Evolutionary conservation across 2,797 vertebrate genomes (phyloP).

Genomic region (Sebastes jordani): DNA sequence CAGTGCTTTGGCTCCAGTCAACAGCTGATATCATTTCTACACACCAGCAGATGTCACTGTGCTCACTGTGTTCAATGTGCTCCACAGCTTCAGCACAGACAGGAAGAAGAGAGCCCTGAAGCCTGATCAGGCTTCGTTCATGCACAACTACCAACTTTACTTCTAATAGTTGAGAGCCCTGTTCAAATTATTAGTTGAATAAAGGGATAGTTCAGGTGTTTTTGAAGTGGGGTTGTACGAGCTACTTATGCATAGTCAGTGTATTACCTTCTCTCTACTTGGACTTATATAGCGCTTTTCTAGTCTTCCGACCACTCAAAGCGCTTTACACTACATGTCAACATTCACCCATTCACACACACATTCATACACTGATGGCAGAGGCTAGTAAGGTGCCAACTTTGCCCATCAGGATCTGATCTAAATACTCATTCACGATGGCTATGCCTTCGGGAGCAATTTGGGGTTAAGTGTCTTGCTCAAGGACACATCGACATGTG

Average conservation of each 20-base stretch:
- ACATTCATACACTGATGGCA: too few relatives aligned
- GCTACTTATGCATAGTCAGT: neutral
- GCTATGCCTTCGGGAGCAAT: too few relatives aligned
- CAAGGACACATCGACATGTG: too few relatives aligned
- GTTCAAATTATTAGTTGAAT: neutral
- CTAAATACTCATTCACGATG: too few relatives aligned
- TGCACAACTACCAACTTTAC: neutral
- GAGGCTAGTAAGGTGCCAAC: too few relatives aligned
- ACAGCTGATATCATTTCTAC: neutral
- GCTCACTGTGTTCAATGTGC: neutral
- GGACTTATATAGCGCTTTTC: too few relatives aligned
- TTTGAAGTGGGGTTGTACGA: neutral
- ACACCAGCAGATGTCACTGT: constrained; percentile 10
- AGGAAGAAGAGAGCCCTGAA: neutral
- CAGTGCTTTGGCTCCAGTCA: neutral
- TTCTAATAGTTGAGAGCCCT: neutral
- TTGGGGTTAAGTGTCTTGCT: too few relatives aligned
- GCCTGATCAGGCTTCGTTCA: neutral
- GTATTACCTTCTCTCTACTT: too few relatives aligned
- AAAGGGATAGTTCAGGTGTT: neutral
- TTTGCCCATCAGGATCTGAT: too few relatives aligned
- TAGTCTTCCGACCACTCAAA: too few relatives aligned
- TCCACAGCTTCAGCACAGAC: neutral
- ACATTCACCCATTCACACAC: too few relatives aligned
- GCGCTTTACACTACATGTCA: too few relatives aligned